Base-by-base conservation (phyloP, 2,113 vertebrate genomes). In the Pagrus major region DNA sequence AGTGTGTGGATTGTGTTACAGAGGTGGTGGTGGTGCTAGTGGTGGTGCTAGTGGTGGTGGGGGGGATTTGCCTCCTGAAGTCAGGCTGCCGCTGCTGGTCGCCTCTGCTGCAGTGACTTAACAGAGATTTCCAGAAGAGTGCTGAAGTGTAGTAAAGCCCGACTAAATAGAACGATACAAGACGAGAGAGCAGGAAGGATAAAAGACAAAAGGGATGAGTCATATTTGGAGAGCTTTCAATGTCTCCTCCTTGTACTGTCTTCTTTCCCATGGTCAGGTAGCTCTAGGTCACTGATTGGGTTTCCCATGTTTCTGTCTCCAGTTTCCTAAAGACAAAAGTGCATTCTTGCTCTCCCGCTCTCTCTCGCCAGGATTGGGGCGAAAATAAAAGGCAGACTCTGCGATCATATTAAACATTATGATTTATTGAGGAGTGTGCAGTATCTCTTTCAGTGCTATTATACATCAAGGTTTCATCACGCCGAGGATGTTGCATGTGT, bases 1-100 rank as follows among this genome's bases (percentile, higher is more conserved):
- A 90, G 87, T 76, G 86, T 93, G 88, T 93, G 94, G 91, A 94
- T 95, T 93, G 94, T 93, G 92, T 92, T 92, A 89, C 86, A 58
- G 85, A 88, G 81, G 89, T 88, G 90, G 78, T 71, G 85, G 51
- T 55, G 46, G 47, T 10, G 51, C n/a, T n/a, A n/a, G 33, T 29
- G 49, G 33, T 9, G 63, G 23, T 37, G 54, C 33, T n/a, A 35
- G 27, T 20, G 49, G 56, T 14, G 67, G 59, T 25, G 71, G 27
- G 21, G 47, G 66, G 68, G 56, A 54, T 69, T 51, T 42, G 77
- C 56, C 72, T 71, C 64, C 54, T 20, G 87, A 88, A 63, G 89
- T 87, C 44, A 87, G 80, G 80, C 80, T 69, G 70, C 70, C 42
- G 87, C 42, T 3, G 37, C 87, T 69, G 79, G 80, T 95, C 76